Evolutionary conservation across 2,113 vertebrate species (phyloP).

Genomic region (Pangasianodon gigas): DNA sequence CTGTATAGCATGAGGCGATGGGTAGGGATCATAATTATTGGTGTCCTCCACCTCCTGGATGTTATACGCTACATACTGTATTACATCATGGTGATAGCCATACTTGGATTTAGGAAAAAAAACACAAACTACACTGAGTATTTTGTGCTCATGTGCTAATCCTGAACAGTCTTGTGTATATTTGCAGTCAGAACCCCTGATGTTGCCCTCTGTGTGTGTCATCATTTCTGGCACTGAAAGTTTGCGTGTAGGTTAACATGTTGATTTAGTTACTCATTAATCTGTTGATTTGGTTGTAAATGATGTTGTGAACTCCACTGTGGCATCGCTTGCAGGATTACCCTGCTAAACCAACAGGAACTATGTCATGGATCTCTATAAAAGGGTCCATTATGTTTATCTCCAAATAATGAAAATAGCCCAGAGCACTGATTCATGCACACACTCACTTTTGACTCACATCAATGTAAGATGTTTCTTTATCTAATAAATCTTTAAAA

Average conservation of each 20-base stretch:
- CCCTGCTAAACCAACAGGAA: neutral
- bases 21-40: neutral
- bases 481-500: conserved; percentile 7
- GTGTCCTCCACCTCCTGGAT: neutral
- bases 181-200: neutral
- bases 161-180: neutral
- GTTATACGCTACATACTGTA: neutral
- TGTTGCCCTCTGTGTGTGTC: neutral
- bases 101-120: neutral
- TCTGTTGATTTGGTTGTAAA: neutral
- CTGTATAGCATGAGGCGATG: neutral
- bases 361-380: conserved; percentile 4
- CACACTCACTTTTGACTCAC: conserved; percentile 10
- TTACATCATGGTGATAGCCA: neutral
- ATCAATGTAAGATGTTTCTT: neutral
- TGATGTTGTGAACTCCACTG: neutral
- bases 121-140: neutral
- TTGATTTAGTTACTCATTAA: conserved; percentile 6
- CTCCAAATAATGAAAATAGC: conserved; percentile 10
- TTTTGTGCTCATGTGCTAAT: neutral
- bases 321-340: neutral
- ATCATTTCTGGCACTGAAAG: neutral
- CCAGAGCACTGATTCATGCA: conserved; percentile 7
- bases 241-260: neutral
- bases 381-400: conserved; percentile 14